phyloP scores from a whole-genome alignment of 92 coral and sea anemone genomes.

The Porites evermanni region DNA sequence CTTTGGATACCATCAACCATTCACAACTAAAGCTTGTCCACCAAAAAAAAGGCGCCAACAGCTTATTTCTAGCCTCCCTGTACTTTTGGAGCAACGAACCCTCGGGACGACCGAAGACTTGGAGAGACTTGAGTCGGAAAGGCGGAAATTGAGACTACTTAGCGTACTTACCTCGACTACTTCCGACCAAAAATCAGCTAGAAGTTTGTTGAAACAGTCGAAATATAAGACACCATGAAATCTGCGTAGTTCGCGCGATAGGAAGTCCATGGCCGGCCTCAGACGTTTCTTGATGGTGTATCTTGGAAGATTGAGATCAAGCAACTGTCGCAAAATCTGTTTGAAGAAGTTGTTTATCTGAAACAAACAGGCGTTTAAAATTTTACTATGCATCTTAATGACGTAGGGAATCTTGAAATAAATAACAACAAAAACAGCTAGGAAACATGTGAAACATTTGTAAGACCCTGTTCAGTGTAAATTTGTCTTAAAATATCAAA shows the following conservation, averaged over 20 bases:
- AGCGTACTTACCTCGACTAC: conserved; percentile 61
- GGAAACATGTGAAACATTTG: no score
- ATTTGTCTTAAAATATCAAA: no score
- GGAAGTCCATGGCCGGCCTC: conserved; percentile 79
- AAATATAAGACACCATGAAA: conserved; percentile 67
- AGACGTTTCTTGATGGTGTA: conserved; percentile 75
- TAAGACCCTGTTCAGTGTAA: no score
- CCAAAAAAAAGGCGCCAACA: no score
- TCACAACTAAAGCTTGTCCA: background rate
- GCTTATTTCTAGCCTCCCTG: no score
- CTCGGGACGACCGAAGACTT: no score
- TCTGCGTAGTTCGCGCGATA: conserved; percentile 57
- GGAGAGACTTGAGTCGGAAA: no score
- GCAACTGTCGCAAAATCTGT: conserved; percentile 66
- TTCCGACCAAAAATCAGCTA: conserved; percentile 59
- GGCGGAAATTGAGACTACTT: no score
- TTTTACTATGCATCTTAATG: background rate
- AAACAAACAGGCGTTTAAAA: background rate
- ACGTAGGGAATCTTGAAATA: background rate
- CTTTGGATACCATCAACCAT: background rate
- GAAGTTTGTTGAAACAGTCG: conserved; percentile 58
- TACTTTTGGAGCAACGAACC: no score
- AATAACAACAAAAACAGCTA: no score
- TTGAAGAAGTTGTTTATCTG: conserved; percentile 83
- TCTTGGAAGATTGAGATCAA: conserved; percentile 72